These are phyloP conservation scores for Mystacides longicornis DNA, from an alignment of 2,888 invertebrate species.

Conservation along the genomic window DNA sequence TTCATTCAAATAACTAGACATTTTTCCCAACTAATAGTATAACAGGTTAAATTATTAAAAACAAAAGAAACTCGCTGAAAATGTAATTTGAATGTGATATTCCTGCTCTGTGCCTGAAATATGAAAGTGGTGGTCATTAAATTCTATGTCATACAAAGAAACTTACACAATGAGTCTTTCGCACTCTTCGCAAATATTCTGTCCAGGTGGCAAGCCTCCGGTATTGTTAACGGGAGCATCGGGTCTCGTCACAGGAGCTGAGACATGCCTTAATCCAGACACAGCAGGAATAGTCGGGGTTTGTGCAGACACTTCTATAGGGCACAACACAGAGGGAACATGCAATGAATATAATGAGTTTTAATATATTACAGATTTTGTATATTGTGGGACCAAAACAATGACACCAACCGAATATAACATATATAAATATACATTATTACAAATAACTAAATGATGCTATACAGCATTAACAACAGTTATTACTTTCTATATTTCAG, in stretches of 20 bases:
- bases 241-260: slow-evolving; percentile 64
- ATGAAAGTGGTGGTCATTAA: too few relatives aligned
- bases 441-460: too few relatives aligned
- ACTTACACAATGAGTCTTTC: slow-evolving; percentile 97
- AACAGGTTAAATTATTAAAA: too few relatives aligned
- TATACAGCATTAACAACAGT: too few relatives aligned
- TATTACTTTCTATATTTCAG: too few relatives aligned
- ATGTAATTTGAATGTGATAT: too few relatives aligned
- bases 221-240: slow-evolving; percentile 55
- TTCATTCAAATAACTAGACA: too few relatives aligned
- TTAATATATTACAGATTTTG: slow-evolving; percentile 1
- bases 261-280: slow-evolving; percentile 62
- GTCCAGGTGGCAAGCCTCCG: slow-evolving; percentile 73
- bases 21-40: too few relatives aligned
- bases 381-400: slow-evolving; percentile 1
- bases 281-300: slow-evolving; percentile 43
- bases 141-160: slow-evolving; percentile 35
- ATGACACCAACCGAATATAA: too few relatives aligned
- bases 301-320: slow-evolving; percentile 36
- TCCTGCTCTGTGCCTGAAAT: too few relatives aligned
- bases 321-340: slow-evolving; percentile 19
- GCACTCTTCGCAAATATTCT: slow-evolving; percentile 95
- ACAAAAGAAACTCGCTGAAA: too few relatives aligned
- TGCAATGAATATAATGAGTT: slow-evolving; percentile 10
- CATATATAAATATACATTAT: too few relatives aligned